Base-by-base conservation (phyloP, 2,888 invertebrate species). In the Latrodectus hesperus region DNA sequence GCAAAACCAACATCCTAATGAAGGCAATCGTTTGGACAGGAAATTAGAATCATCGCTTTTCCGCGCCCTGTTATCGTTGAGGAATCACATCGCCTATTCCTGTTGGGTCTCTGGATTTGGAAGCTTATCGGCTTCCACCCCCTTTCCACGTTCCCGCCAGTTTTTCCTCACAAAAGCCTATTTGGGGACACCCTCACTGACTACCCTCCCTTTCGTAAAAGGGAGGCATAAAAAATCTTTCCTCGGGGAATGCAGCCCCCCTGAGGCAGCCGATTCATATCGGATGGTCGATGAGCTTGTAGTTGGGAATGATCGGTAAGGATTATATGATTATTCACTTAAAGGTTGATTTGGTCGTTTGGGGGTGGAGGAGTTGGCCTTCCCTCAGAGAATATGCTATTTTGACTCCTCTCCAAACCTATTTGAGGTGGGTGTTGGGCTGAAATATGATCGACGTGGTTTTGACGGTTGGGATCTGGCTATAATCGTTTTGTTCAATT, bases 261-360 rank as follows among this genome's bases (percentile, higher is more conserved):
- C 68, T 65, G 55, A 55, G 26, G 80, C 65, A 12, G 38, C 38
- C 76, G 80, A 81, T 77, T 81, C 76, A 86, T 81, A 81, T 85
- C 80, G 79, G 9, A 53, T n/a, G n/a, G 68, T n/a, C 64, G 49
- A 68, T 60, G 49, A 64, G 65, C 73, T 68, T 73, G 76, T 84
- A 65, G 72, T 75, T 76, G 60, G 60, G 78, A 65, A 55, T 65
- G 81, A 81, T 81, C 81, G 49, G 49, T 14, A 52, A 71, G 86
- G 86, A 86, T 86, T 86, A 86, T 80, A 64, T 86, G 86, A 86
- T 86, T 86, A 86, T 86, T 86, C 86, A 86, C 86, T 86, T 86
- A 86, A 77, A 81, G 74, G 74, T 64, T 55, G 14, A 26, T 72
- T 75, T 55, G 77, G 71, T 52, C 22, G n/a, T n/a, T n/a, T 71